These are phyloP conservation scores for Paraplagusia blochii DNA, from an alignment of 2,113 vertebrate species.

Conservation along the genomic window DNA sequence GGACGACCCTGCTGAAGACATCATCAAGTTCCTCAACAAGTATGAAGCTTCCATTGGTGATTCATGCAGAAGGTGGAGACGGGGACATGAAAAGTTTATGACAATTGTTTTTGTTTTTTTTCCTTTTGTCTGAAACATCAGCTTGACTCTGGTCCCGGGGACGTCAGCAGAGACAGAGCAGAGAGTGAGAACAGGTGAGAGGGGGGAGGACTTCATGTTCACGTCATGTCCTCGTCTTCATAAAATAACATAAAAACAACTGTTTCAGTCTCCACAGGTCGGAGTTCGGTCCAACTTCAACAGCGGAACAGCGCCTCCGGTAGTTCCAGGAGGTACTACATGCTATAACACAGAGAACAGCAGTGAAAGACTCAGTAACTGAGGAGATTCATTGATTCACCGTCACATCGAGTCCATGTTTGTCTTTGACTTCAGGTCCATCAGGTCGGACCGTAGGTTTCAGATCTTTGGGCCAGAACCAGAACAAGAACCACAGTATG, in stretches of 20 bases:
- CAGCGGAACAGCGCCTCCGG: neutral
- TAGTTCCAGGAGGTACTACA: slow-evolving; percentile 20
- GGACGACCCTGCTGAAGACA: slow-evolving; percentile 21
- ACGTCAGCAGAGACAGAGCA: neutral
- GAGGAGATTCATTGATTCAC: neutral
- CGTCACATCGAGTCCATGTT: neutral
- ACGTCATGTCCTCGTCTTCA: neutral
- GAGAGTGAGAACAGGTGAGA: neutral
- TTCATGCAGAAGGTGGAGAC: too few relatives aligned
- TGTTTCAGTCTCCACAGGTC: slow-evolving; percentile 28
- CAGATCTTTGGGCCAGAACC: slow-evolving; percentile 48
- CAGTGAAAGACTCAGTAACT: neutral
- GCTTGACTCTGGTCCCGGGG: slow-evolving; percentile 12
- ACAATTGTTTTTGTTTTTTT: neutral
- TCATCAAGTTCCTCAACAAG: slow-evolving; percentile 50
- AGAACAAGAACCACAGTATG: slow-evolving; percentile 40
- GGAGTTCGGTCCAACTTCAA: slow-evolving; percentile 1
- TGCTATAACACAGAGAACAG: neutral
- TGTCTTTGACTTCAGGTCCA: slow-evolving; percentile 11
- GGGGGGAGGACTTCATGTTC: neutral
- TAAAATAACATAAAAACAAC: neutral
- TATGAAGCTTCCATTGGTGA: neutral
- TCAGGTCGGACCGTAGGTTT: slow-evolving; percentile 35
- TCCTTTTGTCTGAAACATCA: neutral
- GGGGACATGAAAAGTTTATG: neutral